These are phyloP conservation scores for Chionis minor DNA, from an alignment of 2,113 vertebrate genomes.

Conservation along the genomic window DNA sequence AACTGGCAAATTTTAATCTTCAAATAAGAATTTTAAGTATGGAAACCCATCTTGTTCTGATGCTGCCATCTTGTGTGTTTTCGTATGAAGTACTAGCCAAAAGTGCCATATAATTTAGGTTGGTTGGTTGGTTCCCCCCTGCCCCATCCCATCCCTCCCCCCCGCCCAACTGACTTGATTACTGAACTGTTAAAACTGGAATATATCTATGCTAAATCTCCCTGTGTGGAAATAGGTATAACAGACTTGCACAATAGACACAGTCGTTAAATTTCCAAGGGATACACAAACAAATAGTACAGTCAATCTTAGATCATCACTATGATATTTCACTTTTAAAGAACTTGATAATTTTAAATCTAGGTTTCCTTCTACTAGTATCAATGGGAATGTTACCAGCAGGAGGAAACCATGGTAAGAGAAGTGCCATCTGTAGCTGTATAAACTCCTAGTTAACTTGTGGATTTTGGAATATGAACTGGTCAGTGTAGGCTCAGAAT, in stretches of 20 bases:
- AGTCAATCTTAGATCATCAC: not conserved
- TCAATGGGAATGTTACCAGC: not conserved
- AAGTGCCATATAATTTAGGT: not conserved
- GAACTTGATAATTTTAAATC: not conserved
- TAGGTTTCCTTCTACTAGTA: not conserved
- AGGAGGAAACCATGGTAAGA: not conserved
- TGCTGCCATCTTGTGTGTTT: slow-evolving; percentile 44
- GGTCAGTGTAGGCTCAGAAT: not conserved
- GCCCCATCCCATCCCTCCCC: too few relatives aligned
- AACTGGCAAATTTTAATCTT: not conserved
- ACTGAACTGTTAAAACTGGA: not conserved
- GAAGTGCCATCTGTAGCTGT: not conserved
- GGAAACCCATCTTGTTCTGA: not conserved
- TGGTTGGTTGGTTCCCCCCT: not conserved
- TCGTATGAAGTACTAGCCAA: slow-evolving; percentile 14
- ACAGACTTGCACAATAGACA: not conserved
- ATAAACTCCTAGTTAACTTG: not conserved
- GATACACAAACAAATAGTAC: not conserved
- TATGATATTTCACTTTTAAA: not conserved
- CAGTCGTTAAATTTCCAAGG: not conserved
- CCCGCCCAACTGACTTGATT: not conserved
- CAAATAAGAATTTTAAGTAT: not conserved
- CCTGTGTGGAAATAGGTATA: not conserved
- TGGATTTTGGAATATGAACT: not conserved
- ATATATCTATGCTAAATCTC: not conserved